A percentile compares a stretch with the other conserved stretches of the same genome.
These are phyloP conservation scores for Matsumyia berberina DNA, from an alignment of 2,888 invertebrate species.

Conservation along the genomic window DNA sequence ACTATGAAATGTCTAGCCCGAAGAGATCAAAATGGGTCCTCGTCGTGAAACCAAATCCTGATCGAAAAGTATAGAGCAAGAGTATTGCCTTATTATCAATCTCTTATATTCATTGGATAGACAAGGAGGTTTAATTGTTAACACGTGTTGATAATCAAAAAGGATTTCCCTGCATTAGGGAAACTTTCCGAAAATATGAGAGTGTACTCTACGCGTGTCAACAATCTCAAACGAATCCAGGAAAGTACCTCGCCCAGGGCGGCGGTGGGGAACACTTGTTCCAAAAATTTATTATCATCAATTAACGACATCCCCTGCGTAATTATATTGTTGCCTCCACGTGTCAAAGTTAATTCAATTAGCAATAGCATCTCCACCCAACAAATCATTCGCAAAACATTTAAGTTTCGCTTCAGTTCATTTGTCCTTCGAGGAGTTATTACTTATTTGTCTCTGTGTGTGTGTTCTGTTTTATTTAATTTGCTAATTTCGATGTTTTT, in stretches of 20 bases:
- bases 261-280: constrained; percentile 2
- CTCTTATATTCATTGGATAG: no score
- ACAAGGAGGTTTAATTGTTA: no score
- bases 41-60: no score
- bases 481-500: not conserved
- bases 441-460: constrained; percentile 1
- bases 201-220: no score
- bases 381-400: constrained; percentile 28
- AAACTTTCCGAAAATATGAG: no score
- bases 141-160: no score
- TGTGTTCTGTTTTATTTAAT: not conserved
- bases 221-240: no score
- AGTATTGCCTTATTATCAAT: no score
- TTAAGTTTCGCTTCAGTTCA: constrained; percentile 18
- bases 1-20: no score
- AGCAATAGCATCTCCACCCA: constrained; percentile 3
- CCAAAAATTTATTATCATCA: constrained; percentile 14
- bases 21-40: no score
- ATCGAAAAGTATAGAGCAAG: no score
- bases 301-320: constrained; percentile 22
- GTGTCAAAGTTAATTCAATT: constrained; percentile 38
- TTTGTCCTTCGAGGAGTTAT: constrained; percentile 30
- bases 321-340: constrained; percentile 23
- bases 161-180: no score
- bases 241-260: not conserved